A percentile compares a stretch with the other conserved stretches of the same genome.
Conservation (phyloP, 2,113 vertebrate species). For the Lichenostomus cassidix region DNA sequence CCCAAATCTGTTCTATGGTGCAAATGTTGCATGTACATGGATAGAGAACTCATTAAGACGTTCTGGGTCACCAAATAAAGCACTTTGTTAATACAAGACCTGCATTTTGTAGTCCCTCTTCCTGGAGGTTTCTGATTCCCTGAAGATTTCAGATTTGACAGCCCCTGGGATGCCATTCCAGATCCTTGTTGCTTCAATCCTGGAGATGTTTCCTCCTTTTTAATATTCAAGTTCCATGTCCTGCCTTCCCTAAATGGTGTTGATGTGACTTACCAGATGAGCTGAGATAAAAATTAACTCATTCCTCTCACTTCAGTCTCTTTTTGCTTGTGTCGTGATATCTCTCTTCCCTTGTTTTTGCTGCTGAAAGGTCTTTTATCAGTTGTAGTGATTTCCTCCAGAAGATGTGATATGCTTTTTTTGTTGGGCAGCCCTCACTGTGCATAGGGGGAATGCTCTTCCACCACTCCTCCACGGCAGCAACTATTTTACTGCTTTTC, state of each 20-base stretch:
- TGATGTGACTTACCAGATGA: background rate
- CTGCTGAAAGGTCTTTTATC: background rate
- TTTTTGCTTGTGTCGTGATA: background rate
- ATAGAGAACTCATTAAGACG: background rate
- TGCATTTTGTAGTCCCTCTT: background rate
- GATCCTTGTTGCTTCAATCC: background rate
- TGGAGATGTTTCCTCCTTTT: background rate
- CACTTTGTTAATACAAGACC: background rate
- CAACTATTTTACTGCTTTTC: background rate
- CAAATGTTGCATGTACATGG: background rate
- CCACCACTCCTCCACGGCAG: background rate
- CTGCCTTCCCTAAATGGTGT: background rate
- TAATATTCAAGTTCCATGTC: background rate
- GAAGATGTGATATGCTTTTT: background rate
- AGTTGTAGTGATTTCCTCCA: background rate
- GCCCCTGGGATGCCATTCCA: background rate
- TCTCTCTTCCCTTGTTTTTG: background rate
- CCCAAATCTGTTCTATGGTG: background rate
- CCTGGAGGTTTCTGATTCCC: background rate
- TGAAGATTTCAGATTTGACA: background rate
- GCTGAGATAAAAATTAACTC: background rate
- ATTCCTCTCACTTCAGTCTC: background rate
- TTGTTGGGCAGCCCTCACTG: background rate
- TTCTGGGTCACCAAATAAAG: background rate
- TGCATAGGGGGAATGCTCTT: background rate